Base-by-base conservation (phyloP, 2,797 vertebrate species). In the Gallinago stenura region DNA sequence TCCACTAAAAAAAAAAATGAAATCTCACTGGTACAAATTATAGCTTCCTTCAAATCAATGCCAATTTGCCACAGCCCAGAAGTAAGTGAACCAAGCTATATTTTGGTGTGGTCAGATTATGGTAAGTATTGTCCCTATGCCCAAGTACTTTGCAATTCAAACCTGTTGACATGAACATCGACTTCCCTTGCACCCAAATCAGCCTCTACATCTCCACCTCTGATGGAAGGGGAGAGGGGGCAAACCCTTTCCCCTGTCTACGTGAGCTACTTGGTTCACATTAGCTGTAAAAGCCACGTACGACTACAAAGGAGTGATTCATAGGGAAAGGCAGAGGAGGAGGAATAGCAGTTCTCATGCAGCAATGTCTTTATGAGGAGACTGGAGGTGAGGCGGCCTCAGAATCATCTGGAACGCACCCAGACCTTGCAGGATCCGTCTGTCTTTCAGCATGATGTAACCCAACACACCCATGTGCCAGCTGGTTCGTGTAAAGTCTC, bases 401-500 rank as follows among this genome's bases (percentile, higher is more conserved):
- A 0, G 33, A 17, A 39, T 13, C 69, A 54, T 12, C 68, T 95
- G 89, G 89, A 94, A 7, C 14, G 1, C 53, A 13, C 73, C 83
- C 77, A 88, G 75, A 35, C 46, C 56, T 39, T 9, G 33, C 5
- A 1, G n/a, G 70, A 77, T 82, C 75, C 13, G 7, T n/a, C 58
- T 57, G 3, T 51, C 77, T 65, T 13, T 5, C n/a, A 15, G 54
- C 1, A 12, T 77, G 95, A 94, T 35, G 92, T 75, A 76, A 94
- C 68, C 57, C 11, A 69, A 71, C 73, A 53, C 76, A 31, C 24
- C 72, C 87, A 2, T 24, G 6, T 79, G 48, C 89, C 95, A 95
- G 88, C 88, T 95, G 95, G 19, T 87, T 61, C 66, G 31, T 70
- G 89, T 93, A 22, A 93, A 83, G 43, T 6, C 61, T 81, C 71